Conservation (phyloP, 23 tunicate species). For the Ascidia mentula region DNA sequence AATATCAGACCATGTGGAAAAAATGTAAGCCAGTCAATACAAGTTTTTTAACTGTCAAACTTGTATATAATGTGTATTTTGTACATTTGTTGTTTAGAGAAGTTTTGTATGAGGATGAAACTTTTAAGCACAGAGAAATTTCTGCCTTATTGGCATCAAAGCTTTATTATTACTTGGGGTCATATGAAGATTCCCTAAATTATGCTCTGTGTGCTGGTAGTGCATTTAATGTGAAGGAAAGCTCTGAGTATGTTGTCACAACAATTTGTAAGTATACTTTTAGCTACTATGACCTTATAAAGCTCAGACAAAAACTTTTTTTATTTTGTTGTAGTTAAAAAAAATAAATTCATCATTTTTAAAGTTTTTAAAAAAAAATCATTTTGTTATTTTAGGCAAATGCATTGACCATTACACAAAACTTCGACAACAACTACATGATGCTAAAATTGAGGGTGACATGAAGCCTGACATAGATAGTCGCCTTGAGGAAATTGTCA, state of each 20-base stretch:
- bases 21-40: conserved; percentile 58
- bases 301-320: background rate
- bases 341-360: background rate
- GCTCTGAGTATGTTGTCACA: conserved; percentile 87
- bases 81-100: conserved; percentile 51
- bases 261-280: conserved; percentile 74
- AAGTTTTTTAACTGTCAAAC: background rate
- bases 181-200: conserved; percentile 78
- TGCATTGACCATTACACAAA: conserved; percentile 95
- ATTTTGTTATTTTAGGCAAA: conserved; percentile 50
- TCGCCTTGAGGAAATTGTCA: conserved; percentile 90
- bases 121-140: conserved; percentile 79
- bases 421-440: conserved; percentile 64
- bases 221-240: conserved; percentile 77
- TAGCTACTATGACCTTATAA: too few relatives aligned
- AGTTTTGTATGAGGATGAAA: conserved; percentile 83
- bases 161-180: conserved; percentile 93
- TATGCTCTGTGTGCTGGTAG: conserved; percentile 91
- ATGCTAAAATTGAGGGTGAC: conserved; percentile 59
- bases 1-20: conserved; percentile 92
- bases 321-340: background rate
- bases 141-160: conserved; percentile 97
- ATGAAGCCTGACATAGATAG: conserved; percentile 69
- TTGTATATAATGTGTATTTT: too few relatives aligned
- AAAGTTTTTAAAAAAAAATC: background rate